Evolutionary conservation across 2,797 vertebrate genomes (phyloP).

Genomic region (Botia kubotai): DNA sequence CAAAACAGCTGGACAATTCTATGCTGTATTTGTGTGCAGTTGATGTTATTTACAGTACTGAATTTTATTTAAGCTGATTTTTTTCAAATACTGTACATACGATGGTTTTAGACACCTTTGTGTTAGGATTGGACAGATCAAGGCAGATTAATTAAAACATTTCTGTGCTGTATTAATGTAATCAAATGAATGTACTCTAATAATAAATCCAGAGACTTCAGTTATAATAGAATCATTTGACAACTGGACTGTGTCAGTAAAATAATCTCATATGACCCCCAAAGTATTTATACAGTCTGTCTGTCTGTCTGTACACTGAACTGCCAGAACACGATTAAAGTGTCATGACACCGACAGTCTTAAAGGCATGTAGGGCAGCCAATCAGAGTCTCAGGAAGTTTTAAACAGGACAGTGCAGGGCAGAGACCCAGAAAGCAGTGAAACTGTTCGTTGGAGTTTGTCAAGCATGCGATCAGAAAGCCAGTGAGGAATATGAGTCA

Average conservation of each 20-base stretch:
- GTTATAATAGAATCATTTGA: too few species aligned
- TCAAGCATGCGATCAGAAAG: neutral
- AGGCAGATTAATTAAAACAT: neutral
- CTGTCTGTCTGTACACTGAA: neutral
- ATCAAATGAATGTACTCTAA: neutral
- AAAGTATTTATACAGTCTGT: neutral
- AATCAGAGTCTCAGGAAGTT: slow-evolving; percentile 1
- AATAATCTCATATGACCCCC: neutral
- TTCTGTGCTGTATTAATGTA: neutral
- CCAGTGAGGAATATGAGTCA: neutral
- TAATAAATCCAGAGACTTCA: neutral
- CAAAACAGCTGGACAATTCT: neutral
- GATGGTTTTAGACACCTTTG: neutral
- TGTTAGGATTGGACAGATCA: neutral
- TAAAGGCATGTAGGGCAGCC: slow-evolving; percentile 26
- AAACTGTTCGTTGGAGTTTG: slow-evolving; percentile 43
- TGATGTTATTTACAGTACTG: neutral
- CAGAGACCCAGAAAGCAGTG: slow-evolving; percentile 1
- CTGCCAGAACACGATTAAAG: slow-evolving; percentile 28
- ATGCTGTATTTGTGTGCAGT: neutral
- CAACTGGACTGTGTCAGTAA: neutral
- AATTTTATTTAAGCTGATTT: neutral
- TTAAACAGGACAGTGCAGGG: neutral
- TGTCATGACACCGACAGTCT: neutral
- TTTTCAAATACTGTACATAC: neutral